Conservation (phyloP, 2,888 invertebrate genomes). For the Hartigia nigra region DNA sequence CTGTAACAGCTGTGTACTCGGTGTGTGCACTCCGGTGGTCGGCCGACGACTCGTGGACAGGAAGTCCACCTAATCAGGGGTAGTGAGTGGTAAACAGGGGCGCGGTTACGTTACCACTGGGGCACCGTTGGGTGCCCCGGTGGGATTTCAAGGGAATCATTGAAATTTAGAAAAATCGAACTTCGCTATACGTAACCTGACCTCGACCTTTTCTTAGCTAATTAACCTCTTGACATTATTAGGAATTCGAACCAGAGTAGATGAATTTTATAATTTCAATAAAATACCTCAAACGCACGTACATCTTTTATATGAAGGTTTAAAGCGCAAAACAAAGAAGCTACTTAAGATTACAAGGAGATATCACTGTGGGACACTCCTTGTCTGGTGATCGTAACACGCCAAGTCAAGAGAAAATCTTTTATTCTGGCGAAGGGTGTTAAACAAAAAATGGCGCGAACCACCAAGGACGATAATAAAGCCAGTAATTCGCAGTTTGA, state of each 20-base stretch:
- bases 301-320: neutral
- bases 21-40: slow-evolving; percentile 7
- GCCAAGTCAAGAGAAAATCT: neutral
- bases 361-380: neutral
- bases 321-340: neutral
- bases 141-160: slow-evolving; percentile 46
- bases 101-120: slow-evolving; percentile 52
- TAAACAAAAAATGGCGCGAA: neutral
- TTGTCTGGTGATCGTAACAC: neutral
- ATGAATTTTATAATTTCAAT: neutral
- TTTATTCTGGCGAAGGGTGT: neutral
- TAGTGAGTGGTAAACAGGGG: slow-evolving; percentile 67
- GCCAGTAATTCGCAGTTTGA: slow-evolving; percentile 63
- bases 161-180: slow-evolving; percentile 23
- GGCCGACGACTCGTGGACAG: slow-evolving; percentile 58
- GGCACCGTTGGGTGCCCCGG: slow-evolving; percentile 41
- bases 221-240: neutral
- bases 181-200: neutral
- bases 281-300: neutral
- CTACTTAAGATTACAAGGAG: neutral
- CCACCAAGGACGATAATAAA: slow-evolving; percentile 57
- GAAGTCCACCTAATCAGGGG: slow-evolving; percentile 66
- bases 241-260: neutral
- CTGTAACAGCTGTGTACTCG: neutral
- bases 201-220: neutral